These are phyloP conservation scores for Callorhinus ursinus DNA, from an alignment of 2,113 vertebrate genomes.

Conservation along the genomic window DNA sequence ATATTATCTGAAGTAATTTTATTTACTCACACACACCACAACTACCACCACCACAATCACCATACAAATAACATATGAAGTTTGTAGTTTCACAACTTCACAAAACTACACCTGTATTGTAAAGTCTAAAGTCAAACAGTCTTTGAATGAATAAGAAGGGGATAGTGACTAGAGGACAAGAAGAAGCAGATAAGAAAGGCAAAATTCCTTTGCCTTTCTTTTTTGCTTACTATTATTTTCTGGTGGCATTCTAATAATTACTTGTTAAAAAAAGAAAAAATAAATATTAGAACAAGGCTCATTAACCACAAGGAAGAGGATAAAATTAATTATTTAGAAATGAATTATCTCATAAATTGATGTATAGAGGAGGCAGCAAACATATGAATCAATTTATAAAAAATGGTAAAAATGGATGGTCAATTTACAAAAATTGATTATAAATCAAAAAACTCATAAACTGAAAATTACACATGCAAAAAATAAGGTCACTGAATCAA, in stretches of 20 bases:
- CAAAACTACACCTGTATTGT: neutral
- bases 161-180: neutral
- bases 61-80: neutral
- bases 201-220: neutral
- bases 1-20: neutral
- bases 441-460: neutral
- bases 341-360: neutral
- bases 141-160: neutral
- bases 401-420: neutral
- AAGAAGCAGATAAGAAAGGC: neutral
- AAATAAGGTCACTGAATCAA: neutral
- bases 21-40: neutral
- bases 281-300: neutral
- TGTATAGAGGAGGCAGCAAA: neutral
- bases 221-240: neutral
- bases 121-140: neutral
- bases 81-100: neutral
- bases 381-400: neutral
- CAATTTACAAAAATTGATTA: neutral
- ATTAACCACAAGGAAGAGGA: neutral
- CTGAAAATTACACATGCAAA: neutral
- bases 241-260: neutral
- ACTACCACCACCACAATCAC: neutral
- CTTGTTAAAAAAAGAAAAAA: neutral
- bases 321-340: neutral